A percentile compares a stretch with the other conserved stretches of the same genome.
phyloP scores from a whole-genome alignment of 2,113 vertebrate species.

The Microcebus lehilahytsara region DNA sequence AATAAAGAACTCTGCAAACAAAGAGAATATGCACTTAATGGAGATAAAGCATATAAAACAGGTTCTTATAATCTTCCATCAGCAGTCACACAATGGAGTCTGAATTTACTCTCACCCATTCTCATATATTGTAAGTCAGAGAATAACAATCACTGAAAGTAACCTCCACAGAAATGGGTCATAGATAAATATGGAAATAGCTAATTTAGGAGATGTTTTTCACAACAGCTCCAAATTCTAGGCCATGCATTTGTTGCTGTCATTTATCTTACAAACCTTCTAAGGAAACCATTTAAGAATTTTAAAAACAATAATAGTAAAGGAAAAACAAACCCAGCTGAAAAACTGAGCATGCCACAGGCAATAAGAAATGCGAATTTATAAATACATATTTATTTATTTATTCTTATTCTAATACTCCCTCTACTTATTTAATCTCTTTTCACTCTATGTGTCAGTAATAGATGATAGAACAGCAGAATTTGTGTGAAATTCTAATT shows the following conservation, averaged over 20 bases:
- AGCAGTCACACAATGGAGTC: background rate
- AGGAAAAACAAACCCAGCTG: background rate
- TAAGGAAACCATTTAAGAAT: background rate
- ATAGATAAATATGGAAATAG: background rate
- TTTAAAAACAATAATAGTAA: conserved; percentile 27
- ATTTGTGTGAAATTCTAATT: background rate
- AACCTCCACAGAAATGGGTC: background rate
- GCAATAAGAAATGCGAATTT: background rate
- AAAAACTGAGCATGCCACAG: background rate
- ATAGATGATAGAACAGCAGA: background rate
- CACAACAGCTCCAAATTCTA: background rate
- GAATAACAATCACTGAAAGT: background rate
- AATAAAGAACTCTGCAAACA: background rate
- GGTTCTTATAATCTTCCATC: background rate
- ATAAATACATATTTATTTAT: background rate
- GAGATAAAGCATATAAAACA: background rate
- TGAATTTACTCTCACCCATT: background rate
- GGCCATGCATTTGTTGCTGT: background rate
- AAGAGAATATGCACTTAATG: background rate
- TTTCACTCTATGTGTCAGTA: background rate
- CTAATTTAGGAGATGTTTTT: background rate
- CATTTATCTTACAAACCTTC: conserved; percentile 29
- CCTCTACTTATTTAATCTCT: background rate
- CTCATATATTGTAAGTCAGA: background rate
- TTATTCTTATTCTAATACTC: background rate